phyloP scores from a whole-genome alignment of 2,113 vertebrate species.

The Gnathonemus longibarbis region DNA sequence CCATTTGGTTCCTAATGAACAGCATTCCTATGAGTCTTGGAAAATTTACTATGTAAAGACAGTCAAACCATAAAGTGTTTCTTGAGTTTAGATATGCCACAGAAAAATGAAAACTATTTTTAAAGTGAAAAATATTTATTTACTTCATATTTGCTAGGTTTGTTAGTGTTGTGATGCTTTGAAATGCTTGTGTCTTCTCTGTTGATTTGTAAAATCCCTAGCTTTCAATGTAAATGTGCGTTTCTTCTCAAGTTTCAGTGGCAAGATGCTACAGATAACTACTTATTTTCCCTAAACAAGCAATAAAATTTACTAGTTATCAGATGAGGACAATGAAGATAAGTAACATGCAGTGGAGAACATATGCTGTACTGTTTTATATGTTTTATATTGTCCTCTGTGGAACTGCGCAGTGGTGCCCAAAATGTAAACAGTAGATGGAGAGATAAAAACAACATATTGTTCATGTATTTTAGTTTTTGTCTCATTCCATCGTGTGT shows the following conservation, averaged over 20 bases:
- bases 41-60: not conserved
- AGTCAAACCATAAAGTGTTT: not conserved
- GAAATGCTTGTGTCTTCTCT: not conserved
- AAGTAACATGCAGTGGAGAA: not conserved
- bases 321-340: conserved; percentile 8
- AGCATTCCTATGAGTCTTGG: not conserved
- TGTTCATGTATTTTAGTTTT: not conserved
- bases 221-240: not conserved
- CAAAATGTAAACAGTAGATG: conserved; percentile 17
- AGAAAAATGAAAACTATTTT: not conserved
- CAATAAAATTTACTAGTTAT: not conserved
- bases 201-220: not conserved
- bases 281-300: not conserved
- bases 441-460: conserved; percentile 8
- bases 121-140: not conserved
- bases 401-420: conserved; percentile 2
- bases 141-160: not conserved
- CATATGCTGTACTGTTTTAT: conserved; percentile 30
- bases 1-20: not conserved
- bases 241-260: not conserved
- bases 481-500: not conserved
- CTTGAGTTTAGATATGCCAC: not conserved
- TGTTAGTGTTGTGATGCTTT: not conserved
- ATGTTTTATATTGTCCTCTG: not conserved
- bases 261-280: not conserved